Evolutionary conservation across 2,113 vertebrate genomes (phyloP).

Genomic region (Carollia perspicillata): DNA sequence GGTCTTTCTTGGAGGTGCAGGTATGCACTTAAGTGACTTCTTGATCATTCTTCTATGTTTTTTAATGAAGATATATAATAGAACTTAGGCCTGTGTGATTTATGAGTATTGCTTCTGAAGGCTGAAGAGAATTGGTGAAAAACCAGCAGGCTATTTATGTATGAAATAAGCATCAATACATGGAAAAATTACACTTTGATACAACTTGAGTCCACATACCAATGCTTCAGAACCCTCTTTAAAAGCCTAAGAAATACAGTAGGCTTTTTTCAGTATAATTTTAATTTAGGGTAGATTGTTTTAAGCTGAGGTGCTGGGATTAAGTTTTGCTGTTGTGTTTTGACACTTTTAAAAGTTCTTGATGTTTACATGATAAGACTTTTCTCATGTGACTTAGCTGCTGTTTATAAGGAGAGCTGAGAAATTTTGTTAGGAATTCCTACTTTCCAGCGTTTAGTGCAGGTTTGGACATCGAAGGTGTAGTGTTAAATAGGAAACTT

Average conservation of each 20-base stretch:
- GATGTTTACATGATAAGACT: conserved; percentile 76
- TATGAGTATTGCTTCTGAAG: conserved; percentile 34
- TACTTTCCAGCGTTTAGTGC: conserved; percentile 56
- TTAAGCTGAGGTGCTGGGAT: conserved; percentile 41
- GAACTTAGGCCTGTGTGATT: neutral
- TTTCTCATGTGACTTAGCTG: conserved; percentile 72
- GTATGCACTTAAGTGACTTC: neutral
- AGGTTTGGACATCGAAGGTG: conserved; percentile 68
- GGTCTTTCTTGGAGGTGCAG: conserved; percentile 13
- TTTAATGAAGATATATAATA: neutral
- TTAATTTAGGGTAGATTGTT: conserved; percentile 45
- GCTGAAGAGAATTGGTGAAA: conserved; percentile 1
- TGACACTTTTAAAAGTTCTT: conserved; percentile 46
- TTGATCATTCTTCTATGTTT: neutral
- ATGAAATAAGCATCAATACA: neutral
- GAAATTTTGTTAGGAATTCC: conserved; percentile 70
- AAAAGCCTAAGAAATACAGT: neutral
- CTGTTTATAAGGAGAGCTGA: conserved; percentile 67
- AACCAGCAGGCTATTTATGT: neutral
- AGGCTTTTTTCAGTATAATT: conserved; percentile 13
- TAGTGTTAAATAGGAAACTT: conserved; percentile 66
- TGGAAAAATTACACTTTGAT: neutral
- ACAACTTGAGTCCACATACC: neutral
- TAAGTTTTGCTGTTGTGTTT: conserved; percentile 69
- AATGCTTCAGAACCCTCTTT: conserved; percentile 32